Evolutionary conservation across 2,113 vertebrate species (phyloP), one percentile per base, ranked within the genome.

Genomic region (Plectropomus leopardus): DNA sequence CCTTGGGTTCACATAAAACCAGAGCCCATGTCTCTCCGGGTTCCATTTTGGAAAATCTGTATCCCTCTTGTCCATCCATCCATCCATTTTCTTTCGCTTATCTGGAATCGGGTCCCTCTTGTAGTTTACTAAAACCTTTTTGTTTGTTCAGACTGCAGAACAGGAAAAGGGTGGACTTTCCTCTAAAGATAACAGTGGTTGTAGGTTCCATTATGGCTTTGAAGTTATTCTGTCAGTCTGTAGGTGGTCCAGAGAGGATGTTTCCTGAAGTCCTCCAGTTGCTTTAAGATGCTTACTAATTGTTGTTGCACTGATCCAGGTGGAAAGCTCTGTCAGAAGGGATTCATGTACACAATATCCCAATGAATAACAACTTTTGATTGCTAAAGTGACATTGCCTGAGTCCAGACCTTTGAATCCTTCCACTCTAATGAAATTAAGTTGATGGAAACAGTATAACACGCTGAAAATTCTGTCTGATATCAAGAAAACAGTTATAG

Each of bases 91-190:
- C n/a, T n/a, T n/a, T n/a, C n/a, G n/a, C n/a, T n/a, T n/a, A n/a
- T n/a, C n/a, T n/a, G 1, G 7, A 0, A 69, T 54, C 44, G 50
- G 61, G 72, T 83, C 54, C 47, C 58, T 76, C 23, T 59, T 59
- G 51, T 44, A 76, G 57, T 67, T 83, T 66, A 42, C 57, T 45
- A 5, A 74, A 84, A 54, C n/a, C 2, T 34, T 67, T 51, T 47
- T 84, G 59, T 91, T 92, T 87, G 76, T 75, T 85, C 88, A 88
- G 82, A 57, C 50, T 86, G 80, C 68, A 67, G 68, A 74, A 55
- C 92, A 91, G 93, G 93, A 93, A 94, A 78, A 88, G 86, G 92
- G 86, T 90, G 92, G 88, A 48, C 79, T 85, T 92, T 92, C 90
- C 89, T 82, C 74, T 85, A 30, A 16, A 86, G 86, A 90, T 92